Base-by-base conservation (phyloP, 2,797 vertebrate genomes). In the Melanotaenia nigrans region DNA sequence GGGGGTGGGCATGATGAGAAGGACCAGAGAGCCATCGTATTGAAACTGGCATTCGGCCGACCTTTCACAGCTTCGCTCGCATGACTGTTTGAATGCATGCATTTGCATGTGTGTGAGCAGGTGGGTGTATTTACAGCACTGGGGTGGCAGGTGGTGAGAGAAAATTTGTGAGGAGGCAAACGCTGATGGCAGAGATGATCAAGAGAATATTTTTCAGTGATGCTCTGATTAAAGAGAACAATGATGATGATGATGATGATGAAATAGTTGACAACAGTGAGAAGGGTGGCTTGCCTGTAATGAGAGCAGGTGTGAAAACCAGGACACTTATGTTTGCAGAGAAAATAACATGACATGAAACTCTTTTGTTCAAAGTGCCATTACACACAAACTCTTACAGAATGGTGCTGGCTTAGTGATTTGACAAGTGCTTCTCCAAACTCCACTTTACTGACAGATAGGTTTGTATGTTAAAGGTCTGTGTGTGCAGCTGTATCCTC, bases 1-100 rank as follows among this genome's bases (percentile, higher is more conserved):
- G 36, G 36, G 36, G 10, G 36, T 12, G 49, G 72, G 69, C 71
- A 78, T 42, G 73, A 81, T 86, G 70, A 87, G 76, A 89, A 82
- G 61, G 80, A 71, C 73, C 74, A 65, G 71, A 85, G 75, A 75
- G 73, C 80, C 78, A 66, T 73, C 40, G 1, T 70, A 82, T 72
- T 45, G 20, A 86, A 90, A 85, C 58, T 90, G 85, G 86, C 88
- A 87, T 90, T 85, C 78, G 53, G 71, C 75, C 86, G 84, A 93
- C 91, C 92, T 92, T 92, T 92, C 28, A 5, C 76, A 60, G 70
- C 71, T 63, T 60, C 18, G 7, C 58, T 57, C 35, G 65, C 61
- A 8, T 38, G 81, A 68, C 83, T 75, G 62, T 67, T 7, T 61
- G 61, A 5, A 49, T 20, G 47, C n/a, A 51, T 28, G 36, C 14